Base-by-base conservation (phyloP, 2,797 vertebrate species). In the Pampus argenteus region DNA sequence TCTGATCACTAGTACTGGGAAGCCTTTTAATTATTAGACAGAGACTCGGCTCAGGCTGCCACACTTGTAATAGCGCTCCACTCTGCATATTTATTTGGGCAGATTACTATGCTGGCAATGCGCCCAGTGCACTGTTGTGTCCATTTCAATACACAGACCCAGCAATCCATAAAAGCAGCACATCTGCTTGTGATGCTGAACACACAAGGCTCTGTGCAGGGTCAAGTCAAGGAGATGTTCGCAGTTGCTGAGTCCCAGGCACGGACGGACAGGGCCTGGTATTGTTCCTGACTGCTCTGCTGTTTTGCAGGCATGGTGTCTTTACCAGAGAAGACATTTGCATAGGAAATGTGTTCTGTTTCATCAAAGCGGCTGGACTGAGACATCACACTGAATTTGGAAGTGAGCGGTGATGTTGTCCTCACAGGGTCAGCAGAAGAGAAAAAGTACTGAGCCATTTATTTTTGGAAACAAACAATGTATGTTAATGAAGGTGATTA, bases 111-210 rank as follows among this genome's bases (percentile, higher is more conserved):
- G 71, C 86, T 87, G 88, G 81, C 78, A 51, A 70, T 60, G 56
- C 0, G 64, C 84, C 85, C 10, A 8, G 67, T 29, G 60, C 81
- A 57, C 76, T 58, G 78, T 69, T 74, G 76, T 71, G 67, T 85
- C 74, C 54, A 71, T 85, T 81, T 85, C 80, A 86, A 82, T 72
- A 68, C 77, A 67, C 40, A 66, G 40, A 66, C 65, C 76, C 78
- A 45, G 77, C 69, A 77, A 77, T 84, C 78, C 63, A 74, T 84
- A 83, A 79, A 83, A 71, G 72, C 82, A 82, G 71, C 86, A 88
- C 82, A 82, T 89, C 87, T 90, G 84, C 78, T 92, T 89, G 82
- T 83, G 77, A 91, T 92, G 89, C 87, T 84, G 79, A 84, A 88
- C 89, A 91, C 88, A 89, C 76, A 59, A 68, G 75, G 75, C 83